Evolutionary conservation across 2,797 vertebrate genomes (phyloP).

Genomic region (Halcyon chelicuti): DNA sequence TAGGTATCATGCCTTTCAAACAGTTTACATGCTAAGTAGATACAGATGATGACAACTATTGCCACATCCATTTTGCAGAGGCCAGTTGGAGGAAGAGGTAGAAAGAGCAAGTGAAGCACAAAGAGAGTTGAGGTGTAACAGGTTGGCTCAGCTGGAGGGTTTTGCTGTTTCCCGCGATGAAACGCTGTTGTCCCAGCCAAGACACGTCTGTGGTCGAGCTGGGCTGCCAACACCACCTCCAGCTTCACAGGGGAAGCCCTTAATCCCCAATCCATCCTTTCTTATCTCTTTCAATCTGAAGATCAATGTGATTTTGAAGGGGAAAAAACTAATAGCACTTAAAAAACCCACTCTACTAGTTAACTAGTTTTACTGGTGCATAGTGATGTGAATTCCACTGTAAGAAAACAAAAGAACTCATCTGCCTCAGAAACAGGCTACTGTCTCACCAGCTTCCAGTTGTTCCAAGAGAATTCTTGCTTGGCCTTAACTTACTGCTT

Average conservation of each 20-base stretch:
- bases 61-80: background rate
- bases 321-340: background rate
- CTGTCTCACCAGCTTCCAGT: background rate
- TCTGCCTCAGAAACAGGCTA: background rate
- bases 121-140: background rate
- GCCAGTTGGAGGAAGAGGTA: background rate
- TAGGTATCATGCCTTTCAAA: background rate
- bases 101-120: background rate
- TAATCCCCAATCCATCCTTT: background rate
- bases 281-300: background rate
- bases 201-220: fast-evolving
- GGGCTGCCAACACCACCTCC: background rate
- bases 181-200: background rate
- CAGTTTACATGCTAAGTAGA: background rate
- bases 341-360: background rate
- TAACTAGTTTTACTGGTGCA: background rate
- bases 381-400: background rate
- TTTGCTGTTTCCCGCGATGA: background rate
- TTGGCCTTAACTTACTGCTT: background rate
- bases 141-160: background rate
- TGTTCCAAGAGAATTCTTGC: background rate
- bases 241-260: background rate
- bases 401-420: background rate
- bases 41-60: background rate
- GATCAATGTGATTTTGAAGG: background rate